Base-by-base conservation (phyloP, 1,140 invertebrate genomes). In the Ptiloglossa arizonensis region DNA sequence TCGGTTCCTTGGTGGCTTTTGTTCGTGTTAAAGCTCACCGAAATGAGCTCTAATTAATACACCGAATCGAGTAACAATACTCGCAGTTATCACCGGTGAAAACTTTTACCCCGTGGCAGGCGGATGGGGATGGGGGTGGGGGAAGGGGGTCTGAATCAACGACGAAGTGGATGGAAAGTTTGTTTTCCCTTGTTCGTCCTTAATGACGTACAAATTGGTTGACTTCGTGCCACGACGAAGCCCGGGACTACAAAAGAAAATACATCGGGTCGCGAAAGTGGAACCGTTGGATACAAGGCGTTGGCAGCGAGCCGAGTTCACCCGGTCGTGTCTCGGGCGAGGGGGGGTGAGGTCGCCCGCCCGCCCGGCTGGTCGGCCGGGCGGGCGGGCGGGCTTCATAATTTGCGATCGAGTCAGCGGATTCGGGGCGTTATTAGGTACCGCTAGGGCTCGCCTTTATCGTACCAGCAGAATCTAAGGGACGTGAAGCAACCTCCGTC, bases 331-430 rank as follows among this genome's bases (percentile, higher is more conserved):
- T 73, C 64, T 62, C 41, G 46, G 48, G n/a, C n/a, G n/a, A n/a
- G n/a, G n/a, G n/a, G n/a, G n/a, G n/a, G n/a, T n/a, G n/a, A n/a
- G n/a, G n/a, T n/a, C n/a, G n/a, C n/a, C n/a, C n/a, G n/a, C n/a
- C n/a, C n/a, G n/a, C n/a, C n/a, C n/a, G n/a, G n/a, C n/a, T n/a
- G n/a, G n/a, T n/a, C n/a, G n/a, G n/a, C n/a, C n/a, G n/a, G n/a
- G n/a, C n/a, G n/a, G n/a, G n/a, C n/a, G n/a, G n/a, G n/a, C n/a
- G n/a, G 44, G 46, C 59, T 64, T 54, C 22, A 52, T 44, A 73
- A 64, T 73, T 73, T 54, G 70, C 59, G 70, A 73, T 38, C 70
- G 70, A 64, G 70, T 73, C 59, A 54, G 60, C 57, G 70, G 19
- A 73, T 73, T 73, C 70, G 15, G n/a, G 22, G 59, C 24, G 38